Evolutionary conservation across 2,113 vertebrate species (phyloP), one percentile per base, ranked within the genome.

Genomic region (Paracanthobrama guichenoti): DNA sequence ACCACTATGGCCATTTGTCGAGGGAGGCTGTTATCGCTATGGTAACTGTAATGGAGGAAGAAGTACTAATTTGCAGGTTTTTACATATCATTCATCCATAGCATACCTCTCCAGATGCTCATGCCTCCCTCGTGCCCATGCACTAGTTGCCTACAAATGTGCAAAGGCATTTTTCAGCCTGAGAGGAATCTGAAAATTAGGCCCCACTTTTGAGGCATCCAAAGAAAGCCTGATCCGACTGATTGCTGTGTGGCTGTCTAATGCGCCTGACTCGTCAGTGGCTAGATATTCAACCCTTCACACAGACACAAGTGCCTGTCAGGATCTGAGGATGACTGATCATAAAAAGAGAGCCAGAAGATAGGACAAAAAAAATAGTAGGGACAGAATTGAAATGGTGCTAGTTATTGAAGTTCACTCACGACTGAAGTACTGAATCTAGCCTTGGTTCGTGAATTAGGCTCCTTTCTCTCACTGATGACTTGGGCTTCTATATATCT

Each of bases 41-140:
- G 87, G 87, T 78, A 91, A 92, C 85, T 35, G 16, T 0, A 55
- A n/a, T 22, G 72, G 83, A 31, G 26, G 59, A 83, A 60, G 71
- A 64, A 60, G 28, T 11, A 55, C 39, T 83, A 55, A 81, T 77
- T 62, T 74, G 72, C 42, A 28, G 60, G 26, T 28, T 67, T 82
- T 73, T 42, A 69, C 50, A 67, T 72, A 57, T 35, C 9, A 42
- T 59, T 74, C 35, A 79, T 55, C 55, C 79, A 31, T 26, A 57
- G 82, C 28, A 74, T 14, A 48, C 18, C 60, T 73, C 79, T 81
- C 53, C 31, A 57, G 44, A 18, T 39, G 9, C 42, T 60, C 44
- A 5, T 11, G 64, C n/a, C 73, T 81, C 64, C 35, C 75, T 64
- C 11, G 13, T 59, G 53, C 69, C 57, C 24, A 76, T 77, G 57